phyloP scores from a whole-genome alignment of 2,797 vertebrate genomes.

The Gymnocypris eckloni region DNA sequence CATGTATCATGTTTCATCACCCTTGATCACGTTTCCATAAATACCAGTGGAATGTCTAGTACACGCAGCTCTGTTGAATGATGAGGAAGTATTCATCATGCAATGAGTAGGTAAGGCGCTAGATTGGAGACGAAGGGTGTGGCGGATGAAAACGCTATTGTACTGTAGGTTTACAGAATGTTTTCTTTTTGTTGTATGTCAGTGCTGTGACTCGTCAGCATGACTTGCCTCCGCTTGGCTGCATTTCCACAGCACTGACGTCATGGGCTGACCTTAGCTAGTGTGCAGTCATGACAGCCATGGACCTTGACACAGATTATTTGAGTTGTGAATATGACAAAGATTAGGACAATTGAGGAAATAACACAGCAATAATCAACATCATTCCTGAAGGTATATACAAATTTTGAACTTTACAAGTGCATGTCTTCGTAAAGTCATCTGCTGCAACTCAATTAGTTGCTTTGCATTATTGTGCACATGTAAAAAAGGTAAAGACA shows the following conservation, averaged over 20 bases:
- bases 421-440: constrained; percentile 16
- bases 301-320: constrained; percentile 11
- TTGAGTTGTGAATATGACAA: not conserved
- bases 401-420: constrained; percentile 47
- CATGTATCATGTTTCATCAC: constrained; percentile 74
- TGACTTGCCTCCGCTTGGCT: constrained; percentile 39
- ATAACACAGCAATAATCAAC: constrained; percentile 31
- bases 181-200: constrained; percentile 51
- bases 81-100: constrained; percentile 70
- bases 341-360: constrained; percentile 37
- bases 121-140: not conserved
- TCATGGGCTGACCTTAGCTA: constrained; percentile 36
- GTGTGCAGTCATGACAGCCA: not conserved
- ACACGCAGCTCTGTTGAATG: constrained; percentile 72
- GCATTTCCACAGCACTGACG: constrained; percentile 45
- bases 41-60: constrained; percentile 69
- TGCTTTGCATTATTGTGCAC: constrained; percentile 32
- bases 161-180: constrained; percentile 40
- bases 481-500: constrained; percentile 18
- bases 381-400: constrained; percentile 38
- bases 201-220: constrained; percentile 2
- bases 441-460: not conserved
- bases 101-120: constrained; percentile 35
- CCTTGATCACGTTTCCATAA: constrained; percentile 72
- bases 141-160: constrained; percentile 47